Evolutionary conservation across 2,113 vertebrate species (phyloP).

Genomic region (Rhadina sibilatrix): DNA sequence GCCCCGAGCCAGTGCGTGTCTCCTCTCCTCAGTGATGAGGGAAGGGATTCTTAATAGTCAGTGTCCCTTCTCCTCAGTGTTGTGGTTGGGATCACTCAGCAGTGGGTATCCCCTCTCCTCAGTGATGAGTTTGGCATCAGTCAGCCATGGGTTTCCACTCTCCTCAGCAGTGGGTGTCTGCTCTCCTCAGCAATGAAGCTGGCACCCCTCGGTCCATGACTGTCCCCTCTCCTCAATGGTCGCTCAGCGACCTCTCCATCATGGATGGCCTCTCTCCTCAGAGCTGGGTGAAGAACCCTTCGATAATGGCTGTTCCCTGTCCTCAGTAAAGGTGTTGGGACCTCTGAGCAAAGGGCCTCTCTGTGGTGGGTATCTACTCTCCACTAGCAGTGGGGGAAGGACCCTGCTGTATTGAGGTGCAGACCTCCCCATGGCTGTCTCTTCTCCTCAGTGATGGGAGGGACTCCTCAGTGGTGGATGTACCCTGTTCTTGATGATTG

Average conservation of each 20-base stretch:
- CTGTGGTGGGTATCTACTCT: neutral
- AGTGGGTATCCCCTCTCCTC: no score
- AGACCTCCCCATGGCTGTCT: fast-evolving
- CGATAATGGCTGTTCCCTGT: fast-evolving
- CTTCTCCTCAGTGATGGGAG: fast-evolving
- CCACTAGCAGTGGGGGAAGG: neutral
- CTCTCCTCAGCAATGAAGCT: neutral
- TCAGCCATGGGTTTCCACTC: no score
- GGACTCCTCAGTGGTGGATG: fast-evolving
- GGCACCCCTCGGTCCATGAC: fast-evolving
- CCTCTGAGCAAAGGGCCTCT: neutral
- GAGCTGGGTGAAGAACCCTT: neutral
- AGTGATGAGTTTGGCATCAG: no score
- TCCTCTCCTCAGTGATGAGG: no score
- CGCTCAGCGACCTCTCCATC: fast-evolving
- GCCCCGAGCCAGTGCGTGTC: fast-evolving
- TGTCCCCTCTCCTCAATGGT: neutral
- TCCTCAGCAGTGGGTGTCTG: neutral
- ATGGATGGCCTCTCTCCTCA: neutral
- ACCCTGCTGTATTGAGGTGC: neutral
- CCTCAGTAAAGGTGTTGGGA: neutral
- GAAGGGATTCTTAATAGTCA: neutral
- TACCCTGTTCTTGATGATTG: neutral
- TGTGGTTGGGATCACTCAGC: no score
- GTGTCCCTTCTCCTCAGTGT: neutral